Base-by-base conservation (phyloP, 2,113 vertebrate genomes). In the Alaudala cheleensis region DNA sequence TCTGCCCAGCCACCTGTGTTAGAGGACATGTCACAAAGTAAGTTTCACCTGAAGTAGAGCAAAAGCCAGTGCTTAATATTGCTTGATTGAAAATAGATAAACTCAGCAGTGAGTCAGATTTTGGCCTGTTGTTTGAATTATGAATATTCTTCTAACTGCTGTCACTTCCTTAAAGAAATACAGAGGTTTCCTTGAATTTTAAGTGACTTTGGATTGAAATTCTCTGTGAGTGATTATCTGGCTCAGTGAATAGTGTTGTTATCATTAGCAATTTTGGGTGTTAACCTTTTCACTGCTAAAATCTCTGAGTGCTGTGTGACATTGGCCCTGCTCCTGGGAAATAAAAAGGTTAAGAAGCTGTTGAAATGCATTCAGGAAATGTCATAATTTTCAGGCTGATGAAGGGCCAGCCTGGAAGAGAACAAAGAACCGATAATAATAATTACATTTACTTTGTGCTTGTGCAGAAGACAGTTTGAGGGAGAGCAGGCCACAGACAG, bases 191-290 rank as follows among this genome's bases (percentile, higher is more conserved):
- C 81, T 53, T 86, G 92, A 81, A 88, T 93, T 93, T 92, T 86
- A 95, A 93, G 86, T 94, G 93, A 86, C 90, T 96, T 90, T 93
- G 72, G 85, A 76, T 92, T 93, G 86, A 95, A 93, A 88, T 81
- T 74, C 71, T 71, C 20, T 64, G 82, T 83, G 84, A 95, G 81
- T 94, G 88, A 88, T 94, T 94, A 88, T 83, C 76, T 95, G 93
- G 85, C 93, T 95, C 76, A 72, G 37, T 93, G 95, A 90, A 90
- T 83, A 20, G 69, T 67, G 72, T 83, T 96, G 92, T 94, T 90
- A 44, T 79, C 72, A 93, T 83, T 90, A 88, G 82, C 72, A 67
- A 12, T 86, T 95, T 94, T 21, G 84, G 45, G 25, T 39, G 61
- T 96, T 97, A 96, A 97, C 93, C 76, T 81, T 80, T 94, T 96